Conservation (phyloP, 2,113 vertebrate species). For the Bothrops jararaca region DNA sequence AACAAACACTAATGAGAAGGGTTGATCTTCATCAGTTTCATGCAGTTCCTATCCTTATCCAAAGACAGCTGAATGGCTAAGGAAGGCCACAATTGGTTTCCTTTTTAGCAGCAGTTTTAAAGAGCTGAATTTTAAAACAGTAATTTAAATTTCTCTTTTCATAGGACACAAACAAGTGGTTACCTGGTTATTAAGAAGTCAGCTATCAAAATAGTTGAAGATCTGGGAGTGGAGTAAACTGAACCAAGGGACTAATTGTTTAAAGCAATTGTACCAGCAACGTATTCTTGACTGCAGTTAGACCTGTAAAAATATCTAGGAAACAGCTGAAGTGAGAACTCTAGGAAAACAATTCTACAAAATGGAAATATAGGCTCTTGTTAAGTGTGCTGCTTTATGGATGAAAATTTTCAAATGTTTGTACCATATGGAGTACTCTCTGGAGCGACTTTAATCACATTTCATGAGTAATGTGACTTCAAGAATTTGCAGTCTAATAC, state of each 20-base stretch:
- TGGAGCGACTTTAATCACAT: conserved; percentile 65
- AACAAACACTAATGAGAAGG: neutral
- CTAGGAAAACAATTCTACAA: neutral
- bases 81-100: neutral
- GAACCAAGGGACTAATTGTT: neutral
- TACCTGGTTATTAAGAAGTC: neutral
- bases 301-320: neutral
- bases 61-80: neutral
- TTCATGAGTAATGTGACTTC: conserved; percentile 58
- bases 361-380: neutral
- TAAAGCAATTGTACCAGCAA: neutral
- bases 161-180: neutral
- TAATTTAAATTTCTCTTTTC: neutral
- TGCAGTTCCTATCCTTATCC: neutral
- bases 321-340: neutral
- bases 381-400: neutral
- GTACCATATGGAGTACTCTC: neutral
- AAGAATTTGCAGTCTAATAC: conserved; percentile 63
- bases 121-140: neutral
- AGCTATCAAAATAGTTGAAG: neutral
- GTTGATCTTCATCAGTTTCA: neutral
- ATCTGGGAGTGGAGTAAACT: neutral
- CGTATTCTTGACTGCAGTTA: neutral
- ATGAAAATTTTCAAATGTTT: neutral
- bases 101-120: neutral